These are phyloP conservation scores for Oxyruncus cristatus DNA, from an alignment of 2,113 vertebrate species.

Conservation along the genomic window DNA sequence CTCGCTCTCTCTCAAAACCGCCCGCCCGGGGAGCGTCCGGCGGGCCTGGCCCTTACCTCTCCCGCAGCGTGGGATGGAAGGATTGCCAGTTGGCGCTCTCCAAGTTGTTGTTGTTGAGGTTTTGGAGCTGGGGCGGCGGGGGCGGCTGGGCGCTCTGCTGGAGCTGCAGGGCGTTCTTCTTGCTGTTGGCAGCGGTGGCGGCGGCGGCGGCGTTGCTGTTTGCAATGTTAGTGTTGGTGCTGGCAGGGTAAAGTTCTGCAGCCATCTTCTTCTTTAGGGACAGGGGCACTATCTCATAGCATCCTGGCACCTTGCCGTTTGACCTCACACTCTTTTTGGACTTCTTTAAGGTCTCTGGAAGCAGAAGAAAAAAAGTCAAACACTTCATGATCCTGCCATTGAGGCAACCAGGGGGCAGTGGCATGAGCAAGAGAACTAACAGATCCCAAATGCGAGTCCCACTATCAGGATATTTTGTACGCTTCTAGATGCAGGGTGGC, in stretches of 20 bases:
- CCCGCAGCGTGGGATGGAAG: constrained; percentile 89
- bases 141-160: constrained; percentile 73
- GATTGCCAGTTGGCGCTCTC: constrained; percentile 87
- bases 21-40: background rate
- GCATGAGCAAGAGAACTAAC: constrained; percentile 77
- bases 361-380: constrained; percentile 87
- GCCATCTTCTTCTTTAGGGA: constrained; percentile 89
- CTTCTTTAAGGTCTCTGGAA: constrained; percentile 91
- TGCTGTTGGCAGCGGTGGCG: constrained; percentile 76
- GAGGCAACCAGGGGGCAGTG: constrained; percentile 84
- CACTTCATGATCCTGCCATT: constrained; percentile 95
- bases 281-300: constrained; percentile 82
- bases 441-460: constrained; percentile 45
- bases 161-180: constrained; percentile 75
- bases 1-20: too few relatives aligned
- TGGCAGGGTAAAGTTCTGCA: constrained; percentile 87
- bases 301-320: constrained; percentile 76
- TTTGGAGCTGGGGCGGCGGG: constrained; percentile 79
- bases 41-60: constrained; percentile 81
- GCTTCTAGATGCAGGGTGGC: constrained; percentile 16
- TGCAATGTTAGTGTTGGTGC: constrained; percentile 76
- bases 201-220: constrained; percentile 75
- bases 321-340: constrained; percentile 80
- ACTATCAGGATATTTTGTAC: background rate
- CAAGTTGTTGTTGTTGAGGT: constrained; percentile 91